phyloP scores from a whole-genome alignment of 2,888 invertebrate species.

The Melanostoma scalare region DNA sequence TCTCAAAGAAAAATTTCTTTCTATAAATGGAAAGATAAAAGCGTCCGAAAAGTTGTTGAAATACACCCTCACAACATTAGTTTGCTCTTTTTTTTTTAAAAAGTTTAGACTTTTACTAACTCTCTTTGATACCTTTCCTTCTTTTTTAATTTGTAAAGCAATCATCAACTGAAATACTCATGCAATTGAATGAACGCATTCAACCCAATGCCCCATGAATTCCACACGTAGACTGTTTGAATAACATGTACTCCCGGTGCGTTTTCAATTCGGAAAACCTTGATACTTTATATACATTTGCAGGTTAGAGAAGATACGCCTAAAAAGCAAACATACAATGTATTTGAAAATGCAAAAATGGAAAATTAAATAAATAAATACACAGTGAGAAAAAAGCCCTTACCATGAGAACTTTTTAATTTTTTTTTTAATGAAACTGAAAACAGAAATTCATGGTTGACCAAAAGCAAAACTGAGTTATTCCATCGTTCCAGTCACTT shows the following conservation, averaged over 20 bases:
- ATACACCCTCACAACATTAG: no score
- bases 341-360: conserved; percentile 1
- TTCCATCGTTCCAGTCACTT: conserved; percentile 81
- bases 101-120: neutral
- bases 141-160: conserved; percentile 51
- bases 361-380: conserved; percentile 1
- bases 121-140: conserved; percentile 43
- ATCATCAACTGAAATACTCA: conserved; percentile 59
- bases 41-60: no score
- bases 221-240: conserved; percentile 20
- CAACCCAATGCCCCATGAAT: conserved; percentile 32
- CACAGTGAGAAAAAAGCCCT: conserved; percentile 4
- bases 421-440: conserved; percentile 41
- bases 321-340: conserved; percentile 14
- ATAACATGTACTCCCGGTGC: conserved; percentile 25
- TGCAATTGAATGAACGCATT: conserved; percentile 58
- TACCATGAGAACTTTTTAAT: conserved; percentile 39
- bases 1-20: no score
- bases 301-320: conserved; percentile 10
- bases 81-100: no score
- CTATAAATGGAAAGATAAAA: no score
- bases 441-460: conserved; percentile 42
- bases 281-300: neutral
- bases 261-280: conserved; percentile 26
- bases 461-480: conserved; percentile 71